A percentile compares a stretch with the other conserved stretches of the same genome.
These are phyloP conservation scores for Polyergus mexicanus DNA, from an alignment of 1,140 invertebrate genomes.

Conservation along the genomic window DNA sequence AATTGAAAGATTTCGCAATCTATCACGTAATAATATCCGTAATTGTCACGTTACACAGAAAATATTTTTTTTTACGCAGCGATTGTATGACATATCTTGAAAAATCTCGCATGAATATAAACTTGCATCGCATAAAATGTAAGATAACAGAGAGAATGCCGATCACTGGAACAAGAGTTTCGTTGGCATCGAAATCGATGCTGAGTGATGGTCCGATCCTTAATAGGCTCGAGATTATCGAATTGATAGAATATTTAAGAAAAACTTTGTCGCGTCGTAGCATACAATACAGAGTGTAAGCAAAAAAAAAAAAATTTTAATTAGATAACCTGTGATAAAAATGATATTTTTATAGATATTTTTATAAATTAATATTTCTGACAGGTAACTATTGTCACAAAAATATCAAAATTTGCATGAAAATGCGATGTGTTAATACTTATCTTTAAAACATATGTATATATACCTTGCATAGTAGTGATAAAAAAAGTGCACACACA, in stretches of 20 bases:
- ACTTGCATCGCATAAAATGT: not conserved
- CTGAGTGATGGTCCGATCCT: conserved; percentile 26
- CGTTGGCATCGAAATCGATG: not conserved
- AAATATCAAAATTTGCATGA: not conserved
- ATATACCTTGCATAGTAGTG: not conserved
- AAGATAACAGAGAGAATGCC: not conserved
- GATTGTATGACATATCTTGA: not conserved
- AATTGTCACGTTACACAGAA: not conserved
- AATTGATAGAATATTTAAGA: conserved; percentile 38
- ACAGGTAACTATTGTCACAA: not conserved
- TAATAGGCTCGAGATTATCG: conserved; percentile 28
- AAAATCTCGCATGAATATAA: conserved; percentile 2
- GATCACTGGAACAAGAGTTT: conserved; percentile 19
- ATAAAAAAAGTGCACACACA: not conserved
- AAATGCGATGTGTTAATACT: not conserved
- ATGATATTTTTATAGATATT: conserved; percentile 9
- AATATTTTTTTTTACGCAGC: not conserved
- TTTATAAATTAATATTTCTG: not conserved
- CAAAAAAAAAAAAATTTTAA: conserved; percentile 8
- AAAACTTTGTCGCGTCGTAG: conserved; percentile 9
- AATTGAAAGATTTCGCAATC: not conserved
- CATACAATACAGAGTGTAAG: not conserved
- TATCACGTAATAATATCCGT: conserved; percentile 7
- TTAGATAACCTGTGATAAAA: not conserved
- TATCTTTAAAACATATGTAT: not conserved